phyloP scores from a whole-genome alignment of 2,888 invertebrate genomes.

The Pandemis corylana region DNA sequence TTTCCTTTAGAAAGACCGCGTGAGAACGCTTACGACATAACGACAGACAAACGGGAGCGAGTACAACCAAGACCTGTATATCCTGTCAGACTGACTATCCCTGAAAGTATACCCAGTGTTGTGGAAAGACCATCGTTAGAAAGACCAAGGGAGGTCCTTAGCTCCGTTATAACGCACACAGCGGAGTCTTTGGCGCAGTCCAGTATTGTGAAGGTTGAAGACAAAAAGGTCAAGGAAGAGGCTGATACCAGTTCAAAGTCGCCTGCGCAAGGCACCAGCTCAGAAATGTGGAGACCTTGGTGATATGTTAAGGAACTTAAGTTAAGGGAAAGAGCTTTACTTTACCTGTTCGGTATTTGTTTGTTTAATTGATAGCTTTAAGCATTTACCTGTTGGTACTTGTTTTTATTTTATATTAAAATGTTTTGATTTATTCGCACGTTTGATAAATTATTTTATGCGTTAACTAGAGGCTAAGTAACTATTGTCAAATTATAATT shows the following conservation, averaged over 20 bases:
- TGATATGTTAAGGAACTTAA: constrained; percentile 46
- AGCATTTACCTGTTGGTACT: constrained; percentile 42
- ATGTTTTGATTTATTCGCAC: constrained; percentile 17
- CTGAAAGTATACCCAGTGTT: constrained; percentile 68
- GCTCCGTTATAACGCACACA: constrained; percentile 78
- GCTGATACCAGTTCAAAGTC: constrained; percentile 67
- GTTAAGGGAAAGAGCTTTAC: constrained; percentile 60
- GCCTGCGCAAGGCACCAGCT: constrained; percentile 67
- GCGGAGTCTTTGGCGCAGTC: constrained; percentile 73
- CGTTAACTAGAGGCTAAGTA: neutral
- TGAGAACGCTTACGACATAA: constrained; percentile 32
- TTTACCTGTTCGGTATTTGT: constrained; percentile 68
- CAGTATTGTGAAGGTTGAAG: constrained; percentile 40
- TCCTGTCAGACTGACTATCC: constrained; percentile 60
- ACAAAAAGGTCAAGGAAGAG: constrained; percentile 54
- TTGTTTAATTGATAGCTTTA: constrained; percentile 31
- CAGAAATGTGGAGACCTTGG: constrained; percentile 81
- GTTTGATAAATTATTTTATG: neutral
- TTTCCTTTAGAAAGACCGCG: constrained; percentile 44
- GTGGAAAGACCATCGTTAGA: constrained; percentile 52
- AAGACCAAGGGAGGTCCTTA: constrained; percentile 48
- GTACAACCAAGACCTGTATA: constrained; percentile 54
- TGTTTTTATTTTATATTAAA: constrained; percentile 35
- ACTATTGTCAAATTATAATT: neutral
- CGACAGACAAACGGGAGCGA: constrained; percentile 43